A percentile compares a stretch with the other conserved stretches of the same genome.
Evolutionary conservation across 2,888 invertebrate genomes (phyloP).

Genomic region (Leptopterna dolabrata): DNA sequence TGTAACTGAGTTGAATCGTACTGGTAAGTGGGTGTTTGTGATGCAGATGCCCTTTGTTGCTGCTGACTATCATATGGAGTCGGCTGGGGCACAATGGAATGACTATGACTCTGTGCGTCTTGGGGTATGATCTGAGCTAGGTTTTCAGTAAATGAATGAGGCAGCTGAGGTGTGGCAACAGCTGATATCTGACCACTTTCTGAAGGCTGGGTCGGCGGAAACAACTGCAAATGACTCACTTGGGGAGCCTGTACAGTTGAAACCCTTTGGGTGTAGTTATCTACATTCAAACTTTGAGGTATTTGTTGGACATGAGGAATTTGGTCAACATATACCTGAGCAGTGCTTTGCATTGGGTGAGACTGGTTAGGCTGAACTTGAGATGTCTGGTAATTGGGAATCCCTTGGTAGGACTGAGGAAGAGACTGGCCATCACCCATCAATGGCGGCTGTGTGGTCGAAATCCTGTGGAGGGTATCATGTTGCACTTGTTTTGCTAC

Average conservation of each 20-base stretch:
- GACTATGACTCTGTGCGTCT: not conserved
- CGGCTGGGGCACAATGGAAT: not conserved
- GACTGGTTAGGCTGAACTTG: not conserved
- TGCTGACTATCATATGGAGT: not conserved
- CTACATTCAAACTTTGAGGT: not conserved
- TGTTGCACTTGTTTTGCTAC: not conserved
- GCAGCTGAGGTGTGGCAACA: conserved; percentile 22
- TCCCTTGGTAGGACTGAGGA: conserved; percentile 16
- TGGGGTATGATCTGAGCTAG: not conserved
- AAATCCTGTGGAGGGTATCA: conserved; percentile 19
- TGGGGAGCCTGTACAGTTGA: conserved; percentile 53
- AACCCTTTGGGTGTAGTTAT: conserved; percentile 1
- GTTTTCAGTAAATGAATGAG: not conserved
- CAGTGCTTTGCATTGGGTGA: conserved; percentile 10
- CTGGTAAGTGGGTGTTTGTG: not conserved
- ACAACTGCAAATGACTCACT: conserved; percentile 27
- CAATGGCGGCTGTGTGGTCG: conserved; percentile 42
- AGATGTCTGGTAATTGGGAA: not conserved
- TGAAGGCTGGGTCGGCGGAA: not conserved
- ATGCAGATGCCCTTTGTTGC: not conserved
- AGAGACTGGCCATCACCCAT: not conserved
- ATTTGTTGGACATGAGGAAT: not conserved
- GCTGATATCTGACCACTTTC: conserved; percentile 21
- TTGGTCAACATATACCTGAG: conserved; percentile 14
- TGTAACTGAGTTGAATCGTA: not conserved